Base-by-base conservation (phyloP, 2,113 vertebrate species). In the Chionodraco myersi region DNA sequence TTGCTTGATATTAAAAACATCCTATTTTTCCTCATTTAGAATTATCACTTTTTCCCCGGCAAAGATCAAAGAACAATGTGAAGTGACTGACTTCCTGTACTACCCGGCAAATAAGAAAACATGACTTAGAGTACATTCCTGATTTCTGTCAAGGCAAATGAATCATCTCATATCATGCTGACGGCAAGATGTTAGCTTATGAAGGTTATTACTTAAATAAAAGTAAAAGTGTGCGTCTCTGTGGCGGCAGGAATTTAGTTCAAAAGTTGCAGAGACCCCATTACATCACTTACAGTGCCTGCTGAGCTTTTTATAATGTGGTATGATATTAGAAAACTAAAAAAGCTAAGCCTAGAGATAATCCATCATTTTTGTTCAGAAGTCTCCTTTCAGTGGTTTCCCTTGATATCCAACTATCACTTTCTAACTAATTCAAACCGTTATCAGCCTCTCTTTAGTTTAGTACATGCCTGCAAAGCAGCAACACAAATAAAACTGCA, bases 271-370 rank as follows among this genome's bases (percentile, higher is more conserved):
- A 59, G 73, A 87, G 82, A 77, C 65, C 75, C 26, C 60, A 78
- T 89, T 86, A 85, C 49, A 77, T 85, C 79, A 88, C 45, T 82
- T 86, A 78, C 75, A 79, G 73, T 30, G 48, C 45, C 18, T 47
- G 18, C 54, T 56, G 61, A 64, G 80, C 57, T 79, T 86, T 82
- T 88, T 73, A 78, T 75, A 66, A 75, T 4, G 4, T 44, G 59
- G 34, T 36, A 18, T 63, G 58, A 76, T 1, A 4, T 51, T 62
- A 58, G n/a, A 58, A 77, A 72, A 62, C 47, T 26, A 13, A 58
- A 59, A 57, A 47, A 21, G 47, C 36, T 66, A 61, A 67, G 60
- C 81, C 66, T 57, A 59, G 64, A 79, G 12, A 63, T 54, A 63
- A 66, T 77, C 59, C 58, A 76, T 45, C 30, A 26, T 18, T 64